Conservation (phyloP, 2,797 vertebrate genomes). For the Gymnothorax reevesii region DNA sequence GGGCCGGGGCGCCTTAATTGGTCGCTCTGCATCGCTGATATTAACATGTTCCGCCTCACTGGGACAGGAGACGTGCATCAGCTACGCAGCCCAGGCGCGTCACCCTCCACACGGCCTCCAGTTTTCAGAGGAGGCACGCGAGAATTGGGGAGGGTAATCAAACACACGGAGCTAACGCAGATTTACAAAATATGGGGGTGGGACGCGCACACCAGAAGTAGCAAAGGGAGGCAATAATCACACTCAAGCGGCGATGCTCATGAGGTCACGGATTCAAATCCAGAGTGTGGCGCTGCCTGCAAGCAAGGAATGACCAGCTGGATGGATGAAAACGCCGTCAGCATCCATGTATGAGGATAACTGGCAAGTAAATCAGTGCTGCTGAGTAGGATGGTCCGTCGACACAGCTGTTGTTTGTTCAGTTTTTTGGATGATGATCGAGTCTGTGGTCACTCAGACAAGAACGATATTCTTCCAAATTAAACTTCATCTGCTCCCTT, state of each 20-base stretch:
- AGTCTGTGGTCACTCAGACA: not conserved
- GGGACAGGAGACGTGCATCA: constrained; percentile 38
- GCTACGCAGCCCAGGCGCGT: not conserved
- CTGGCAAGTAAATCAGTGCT: not conserved
- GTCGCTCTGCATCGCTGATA: constrained; percentile 65
- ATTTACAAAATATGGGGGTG: no score
- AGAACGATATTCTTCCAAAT: not conserved
- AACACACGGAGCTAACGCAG: no score
- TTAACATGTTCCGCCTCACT: constrained; percentile 53
- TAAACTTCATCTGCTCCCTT: not conserved
- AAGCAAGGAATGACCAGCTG: not conserved
- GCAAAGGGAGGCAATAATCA: not conserved
- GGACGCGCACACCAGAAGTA: not conserved
- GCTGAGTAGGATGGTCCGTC: not conserved
- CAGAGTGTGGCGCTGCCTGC: not conserved
- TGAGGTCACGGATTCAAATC: not conserved
- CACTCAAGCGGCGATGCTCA: not conserved
- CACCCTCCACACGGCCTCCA: no score
- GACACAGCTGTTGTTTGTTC: not conserved
- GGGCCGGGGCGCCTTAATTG: constrained; percentile 72
- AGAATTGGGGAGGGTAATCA: no score
- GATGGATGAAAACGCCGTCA: not conserved
- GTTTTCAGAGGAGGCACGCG: no score
- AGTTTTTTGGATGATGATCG: not conserved
- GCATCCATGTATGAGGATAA: not conserved